phyloP scores from a whole-genome alignment of 2,888 invertebrate genomes.

The Empis livida region DNA sequence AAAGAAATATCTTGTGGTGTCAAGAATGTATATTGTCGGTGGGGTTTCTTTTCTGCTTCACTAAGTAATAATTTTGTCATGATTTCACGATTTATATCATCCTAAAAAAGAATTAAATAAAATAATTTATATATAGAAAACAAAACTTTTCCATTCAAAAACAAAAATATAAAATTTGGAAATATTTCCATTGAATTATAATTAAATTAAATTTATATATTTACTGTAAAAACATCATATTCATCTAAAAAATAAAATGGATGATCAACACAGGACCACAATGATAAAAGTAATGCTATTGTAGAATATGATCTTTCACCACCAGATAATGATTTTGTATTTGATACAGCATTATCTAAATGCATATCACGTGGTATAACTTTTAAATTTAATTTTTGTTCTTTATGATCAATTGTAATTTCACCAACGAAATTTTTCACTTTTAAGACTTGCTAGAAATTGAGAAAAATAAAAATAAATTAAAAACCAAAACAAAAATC shows the following conservation, averaged over 20 bases:
- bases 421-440: conserved; percentile 26
- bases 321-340: conserved; percentile 68
- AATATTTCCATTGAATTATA: too few relatives aligned
- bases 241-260: conserved; percentile 94
- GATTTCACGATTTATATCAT: conserved; percentile 67
- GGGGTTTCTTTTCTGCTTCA: conserved; percentile 53
- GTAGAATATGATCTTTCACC: conserved; percentile 96
- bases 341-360: conserved; percentile 35
- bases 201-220: conserved; percentile 5
- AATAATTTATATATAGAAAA: too few relatives aligned
- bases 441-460: conserved; percentile 20
- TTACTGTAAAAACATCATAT: conserved; percentile 93
- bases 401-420: conserved; percentile 30
- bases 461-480: background rate
- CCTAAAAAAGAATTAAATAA: conserved; percentile 41
- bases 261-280: conserved; percentile 85
- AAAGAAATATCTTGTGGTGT: conserved; percentile 70
- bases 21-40: conserved; percentile 76
- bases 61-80: conserved; percentile 65
- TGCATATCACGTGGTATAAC: conserved; percentile 42
- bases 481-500: background rate
- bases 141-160: too few relatives aligned
- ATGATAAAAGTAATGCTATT: conserved; percentile 79
- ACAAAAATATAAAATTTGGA: too few relatives aligned
- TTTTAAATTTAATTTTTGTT: conserved; percentile 38